Evolutionary conservation across 2,888 invertebrate species (phyloP).

Genomic region (Minunthozetes semirufus): DNA sequence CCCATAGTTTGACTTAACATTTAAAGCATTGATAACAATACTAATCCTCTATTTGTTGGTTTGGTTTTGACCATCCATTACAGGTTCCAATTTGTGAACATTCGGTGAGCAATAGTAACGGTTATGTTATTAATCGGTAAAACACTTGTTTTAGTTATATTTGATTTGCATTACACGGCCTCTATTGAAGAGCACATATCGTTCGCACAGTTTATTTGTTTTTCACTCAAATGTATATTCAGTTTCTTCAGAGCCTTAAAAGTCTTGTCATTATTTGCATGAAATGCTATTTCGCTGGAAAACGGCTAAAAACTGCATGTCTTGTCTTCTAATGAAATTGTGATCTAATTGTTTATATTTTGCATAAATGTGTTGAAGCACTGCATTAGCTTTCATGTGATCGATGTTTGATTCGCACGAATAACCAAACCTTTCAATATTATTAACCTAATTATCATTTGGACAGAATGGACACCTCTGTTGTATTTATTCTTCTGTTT

Average conservation of each 20-base stretch:
- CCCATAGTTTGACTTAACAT: not conserved
- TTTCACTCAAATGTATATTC: not conserved
- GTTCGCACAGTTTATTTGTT: not conserved
- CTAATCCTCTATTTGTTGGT: not conserved
- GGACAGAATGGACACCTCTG: not conserved
- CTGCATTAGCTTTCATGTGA: not conserved
- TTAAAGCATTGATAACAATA: not conserved
- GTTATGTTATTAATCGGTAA: not conserved
- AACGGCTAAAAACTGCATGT: too few relatives aligned
- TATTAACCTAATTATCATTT: not conserved
- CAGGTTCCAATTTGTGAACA: not conserved
- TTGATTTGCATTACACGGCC: not conserved
- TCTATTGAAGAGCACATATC: not conserved
- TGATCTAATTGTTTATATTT: not conserved
- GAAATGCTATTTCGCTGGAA: not conserved
- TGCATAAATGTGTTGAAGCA: not conserved
- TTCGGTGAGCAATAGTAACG: conserved; percentile 3
- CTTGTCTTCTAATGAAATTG: not conserved
- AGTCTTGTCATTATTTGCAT: not conserved
- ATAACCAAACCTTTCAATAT: not conserved
- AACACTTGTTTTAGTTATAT: not conserved
- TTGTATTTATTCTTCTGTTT: not conserved
- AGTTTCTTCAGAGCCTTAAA: not conserved
- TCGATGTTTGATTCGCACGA: not conserved
- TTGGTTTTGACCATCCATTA: not conserved